Evolutionary conservation across 2,797 vertebrate genomes (phyloP).

Genomic region (Scyliorhinus canicula): DNA sequence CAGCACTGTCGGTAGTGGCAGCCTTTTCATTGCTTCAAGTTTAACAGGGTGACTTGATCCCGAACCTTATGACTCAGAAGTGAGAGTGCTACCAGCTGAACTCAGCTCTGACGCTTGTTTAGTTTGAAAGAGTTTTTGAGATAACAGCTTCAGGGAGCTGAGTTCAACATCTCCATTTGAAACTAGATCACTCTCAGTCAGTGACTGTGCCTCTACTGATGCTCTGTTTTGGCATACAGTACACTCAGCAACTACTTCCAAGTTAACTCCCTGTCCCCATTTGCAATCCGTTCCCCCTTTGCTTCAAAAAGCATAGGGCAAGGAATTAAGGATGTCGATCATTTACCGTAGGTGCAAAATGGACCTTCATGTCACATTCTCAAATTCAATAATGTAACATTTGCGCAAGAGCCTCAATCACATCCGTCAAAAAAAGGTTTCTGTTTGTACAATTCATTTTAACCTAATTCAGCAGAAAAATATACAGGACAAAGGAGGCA

Average conservation of each 20-base stretch:
- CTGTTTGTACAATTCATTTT: neutral
- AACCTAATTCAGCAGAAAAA: neutral
- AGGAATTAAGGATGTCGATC: too few relatives aligned
- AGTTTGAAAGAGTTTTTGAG: neutral
- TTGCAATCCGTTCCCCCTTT: too few relatives aligned
- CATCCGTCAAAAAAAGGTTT: neutral
- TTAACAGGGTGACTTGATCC: neutral
- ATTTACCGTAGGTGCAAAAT: too few relatives aligned
- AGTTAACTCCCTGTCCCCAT: neutral
- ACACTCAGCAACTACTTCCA: neutral
- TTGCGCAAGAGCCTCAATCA: neutral
- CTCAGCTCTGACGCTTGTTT: neutral
- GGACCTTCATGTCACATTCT: too few relatives aligned
- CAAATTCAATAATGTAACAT: too few relatives aligned
- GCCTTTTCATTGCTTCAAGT: neutral
- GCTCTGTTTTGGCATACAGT: neutral
- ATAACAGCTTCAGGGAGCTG: neutral
- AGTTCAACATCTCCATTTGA: neutral
- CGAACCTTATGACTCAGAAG: neutral
- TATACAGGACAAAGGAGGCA: neutral
- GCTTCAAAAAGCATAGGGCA: too few relatives aligned
- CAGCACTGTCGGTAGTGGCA: neutral
- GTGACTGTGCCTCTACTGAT: neutral
- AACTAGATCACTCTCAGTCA: neutral
- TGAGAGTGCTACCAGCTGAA: neutral